Evolutionary conservation across 2,113 vertebrate genomes (phyloP), one percentile per base, ranked within the genome.

Genomic region (Nanorana parkeri): DNA sequence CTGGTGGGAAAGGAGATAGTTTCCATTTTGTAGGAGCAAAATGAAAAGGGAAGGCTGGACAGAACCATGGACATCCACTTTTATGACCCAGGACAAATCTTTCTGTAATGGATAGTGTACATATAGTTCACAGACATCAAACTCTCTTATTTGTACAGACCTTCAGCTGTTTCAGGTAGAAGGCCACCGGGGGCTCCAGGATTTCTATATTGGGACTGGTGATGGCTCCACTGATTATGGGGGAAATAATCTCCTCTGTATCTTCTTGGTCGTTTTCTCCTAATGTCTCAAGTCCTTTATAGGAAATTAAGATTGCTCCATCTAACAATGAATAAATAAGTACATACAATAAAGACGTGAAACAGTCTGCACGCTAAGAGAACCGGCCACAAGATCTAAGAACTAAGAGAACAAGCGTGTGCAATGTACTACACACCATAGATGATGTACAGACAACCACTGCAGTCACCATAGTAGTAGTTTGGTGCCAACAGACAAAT

Each of bases 261-360:
- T 0, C 8, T 24, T 5, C 10, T 17, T 60, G 15, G 23, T 13
- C 17, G 28, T 54, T 11, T 23, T 56, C 20, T 56, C 54, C 66
- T 51, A 32, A 3, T 26, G 28, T 17, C 1, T 20, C 55, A 36
- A 68, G 78, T 4, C 16, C 66, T 54, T 29, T 80, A 19, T 80
- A 69, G 19, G 21, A 26, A 21, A 80, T 47, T 4, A 80, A 51
- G 17, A 80, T 36, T 19, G 66, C 77, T 26, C 78, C 78, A 69
- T 56, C 78, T 80, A 11, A 15, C 15, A 58, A 47, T 10, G 17
- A 60, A 20, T 41, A 47, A 47, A 47, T 36, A 36, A 36, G 32
- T 21, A 60, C 28, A 60, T 19, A 19, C n/a, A 20, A 58, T 58
- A 2, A 58, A 58, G 5, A 15, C 61, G 26, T 23, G 3, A 10